These are phyloP conservation scores for Eunapius fragilis DNA, from an alignment of 37 sponge, comb jelly and placozoan species.

Conservation along the genomic window DNA sequence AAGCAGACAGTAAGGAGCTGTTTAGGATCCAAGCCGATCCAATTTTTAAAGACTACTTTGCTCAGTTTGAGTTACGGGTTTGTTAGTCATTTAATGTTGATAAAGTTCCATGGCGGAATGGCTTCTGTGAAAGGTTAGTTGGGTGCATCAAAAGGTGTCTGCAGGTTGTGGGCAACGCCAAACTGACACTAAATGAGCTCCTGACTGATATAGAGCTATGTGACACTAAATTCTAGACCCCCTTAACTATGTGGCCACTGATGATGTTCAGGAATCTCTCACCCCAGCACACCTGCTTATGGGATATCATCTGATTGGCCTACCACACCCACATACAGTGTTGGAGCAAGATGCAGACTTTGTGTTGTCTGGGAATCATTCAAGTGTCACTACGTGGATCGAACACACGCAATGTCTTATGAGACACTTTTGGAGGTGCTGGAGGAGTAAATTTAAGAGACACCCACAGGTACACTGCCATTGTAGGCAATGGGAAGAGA, in stretches of 20 bases:
- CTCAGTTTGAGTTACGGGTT: not conserved
- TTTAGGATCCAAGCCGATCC: too few species aligned
- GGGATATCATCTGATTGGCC: not conserved
- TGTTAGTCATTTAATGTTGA: not conserved
- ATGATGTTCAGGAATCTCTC: not conserved
- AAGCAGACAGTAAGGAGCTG: slow-evolving; percentile 3
- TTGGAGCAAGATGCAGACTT: not conserved
- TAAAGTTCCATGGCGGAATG: not conserved
- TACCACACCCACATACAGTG: not conserved
- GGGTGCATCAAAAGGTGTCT: slow-evolving; percentile 33
- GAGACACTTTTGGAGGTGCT: slow-evolving; percentile 11
- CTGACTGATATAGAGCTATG: slow-evolving; percentile 1
- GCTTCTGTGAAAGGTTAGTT: slow-evolving; percentile 20
- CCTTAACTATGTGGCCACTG: slow-evolving; percentile 5
- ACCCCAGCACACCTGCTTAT: not conserved
- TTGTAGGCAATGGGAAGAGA: not conserved
- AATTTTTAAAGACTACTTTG: not conserved
- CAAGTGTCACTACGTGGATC: not conserved
- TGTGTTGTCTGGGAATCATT: not conserved
- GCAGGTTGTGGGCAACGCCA: slow-evolving; percentile 8
- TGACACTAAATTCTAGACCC: slow-evolving; percentile 26
- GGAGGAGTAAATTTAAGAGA: slow-evolving; percentile 14
- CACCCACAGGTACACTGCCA: not conserved
- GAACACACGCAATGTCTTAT: not conserved
- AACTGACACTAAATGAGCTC: slow-evolving; percentile 16